Base-by-base conservation (phyloP, 2,888 invertebrate genomes). In the Taenaris catops region DNA sequence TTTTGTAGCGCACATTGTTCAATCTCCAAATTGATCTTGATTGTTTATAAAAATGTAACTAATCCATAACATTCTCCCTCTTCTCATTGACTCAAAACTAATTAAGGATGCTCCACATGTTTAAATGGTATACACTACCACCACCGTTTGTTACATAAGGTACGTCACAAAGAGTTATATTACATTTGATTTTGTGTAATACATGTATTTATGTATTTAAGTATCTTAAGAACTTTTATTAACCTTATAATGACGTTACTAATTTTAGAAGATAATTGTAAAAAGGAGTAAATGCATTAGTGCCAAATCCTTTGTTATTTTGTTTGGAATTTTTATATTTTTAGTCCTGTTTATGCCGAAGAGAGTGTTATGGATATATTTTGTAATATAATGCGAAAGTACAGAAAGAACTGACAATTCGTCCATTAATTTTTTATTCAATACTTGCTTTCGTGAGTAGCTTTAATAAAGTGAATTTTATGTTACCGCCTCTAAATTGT, bases 61-160 rank as follows among this genome's bases (percentile, higher is more conserved):
- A 86, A 86, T 86, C 81, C 86, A 86, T 86, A 84, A 86, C 83
- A 84, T 86, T 86, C 84, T 86, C 86, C 83, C 78, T 78, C 78
- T 79, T 80, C 74, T 73, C 74, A 72, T 79, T 78, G 74, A 80
- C 70, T 80, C 83, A 80, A 84, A 83, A 84, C 81, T 81, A 70
- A 75, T 80, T 84, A 84, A 84, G 86, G 86, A 84, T 80, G 81
- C 72, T 71, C 81, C 69, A 80, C 78, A 76, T 76, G 74, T 79
- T 79, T 79, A 78, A 75, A 79, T 73, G 84, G 84, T 83, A 73
- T 63, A 63, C 70, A 69, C 66, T 78, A 73, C 83, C 78, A 74
- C 75, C 81, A 76, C 78, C 83, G 81, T 83, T 76, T 75, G 78
- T 79, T 75, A 55, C 56, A 64, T 66, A 78, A 86, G 86, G 86